These are phyloP conservation scores for Carapus acus DNA, from an alignment of 2,797 vertebrate species.

Conservation along the genomic window DNA sequence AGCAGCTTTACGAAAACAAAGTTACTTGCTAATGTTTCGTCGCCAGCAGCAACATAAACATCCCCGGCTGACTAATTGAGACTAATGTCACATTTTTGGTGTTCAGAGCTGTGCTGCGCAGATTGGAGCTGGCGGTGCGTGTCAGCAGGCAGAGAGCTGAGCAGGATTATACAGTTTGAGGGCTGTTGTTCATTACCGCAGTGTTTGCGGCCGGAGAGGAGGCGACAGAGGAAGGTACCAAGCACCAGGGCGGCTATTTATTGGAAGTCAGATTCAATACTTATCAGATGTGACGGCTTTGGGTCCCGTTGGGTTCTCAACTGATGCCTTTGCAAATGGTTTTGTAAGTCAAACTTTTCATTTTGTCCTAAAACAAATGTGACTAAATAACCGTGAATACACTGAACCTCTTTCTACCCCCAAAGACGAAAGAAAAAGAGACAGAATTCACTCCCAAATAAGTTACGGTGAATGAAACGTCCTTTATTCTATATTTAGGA, in stretches of 20 bases:
- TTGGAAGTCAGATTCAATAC: neutral
- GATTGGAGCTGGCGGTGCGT: slow-evolving; percentile 8
- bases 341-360: too few relatives aligned
- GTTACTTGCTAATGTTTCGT: too few relatives aligned
- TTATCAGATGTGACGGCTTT: neutral
- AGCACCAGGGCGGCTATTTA: neutral
- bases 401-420: too few relatives aligned
- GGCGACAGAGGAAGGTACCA: slow-evolving; percentile 15
- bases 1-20: too few relatives aligned
- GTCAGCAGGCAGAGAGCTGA: slow-evolving; percentile 24
- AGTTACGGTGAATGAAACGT: too few relatives aligned
- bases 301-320: too few relatives aligned
- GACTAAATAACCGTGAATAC: too few relatives aligned
- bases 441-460: too few relatives aligned
- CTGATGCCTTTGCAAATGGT: neutral
- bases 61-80: neutral
- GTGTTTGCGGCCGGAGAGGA: slow-evolving; percentile 15
- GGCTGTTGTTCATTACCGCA: slow-evolving; percentile 7
- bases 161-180: slow-evolving; percentile 10
- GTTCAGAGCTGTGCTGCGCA: slow-evolving; percentile 32
- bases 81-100: too few relatives aligned
- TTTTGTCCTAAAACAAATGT: too few relatives aligned
- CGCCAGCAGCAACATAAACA: slow-evolving; percentile 1
- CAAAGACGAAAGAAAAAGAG: too few relatives aligned
- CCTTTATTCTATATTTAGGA: too few relatives aligned